Evolutionary conservation across 2,797 vertebrate species (phyloP).

Genomic region (Zenarchopterus dispar): DNA sequence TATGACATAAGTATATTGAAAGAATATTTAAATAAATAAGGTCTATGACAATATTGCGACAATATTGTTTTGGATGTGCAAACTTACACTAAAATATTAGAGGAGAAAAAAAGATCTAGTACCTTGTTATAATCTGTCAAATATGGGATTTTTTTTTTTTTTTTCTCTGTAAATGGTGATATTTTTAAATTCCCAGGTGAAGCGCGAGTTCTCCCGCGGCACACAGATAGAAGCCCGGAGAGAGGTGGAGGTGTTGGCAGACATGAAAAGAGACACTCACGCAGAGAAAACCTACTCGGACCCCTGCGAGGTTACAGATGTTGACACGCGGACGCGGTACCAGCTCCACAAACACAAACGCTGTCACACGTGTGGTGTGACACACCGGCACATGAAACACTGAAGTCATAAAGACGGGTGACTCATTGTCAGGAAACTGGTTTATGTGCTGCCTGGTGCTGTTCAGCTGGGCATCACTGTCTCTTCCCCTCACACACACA

Average conservation of each 20-base stretch:
- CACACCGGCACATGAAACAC: slow-evolving; percentile 1
- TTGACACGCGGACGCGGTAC: slow-evolving; percentile 30
- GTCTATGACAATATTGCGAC: not conserved
- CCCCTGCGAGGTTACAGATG: slow-evolving; percentile 35
- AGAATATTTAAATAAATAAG: not conserved
- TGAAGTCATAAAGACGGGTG: slow-evolving; percentile 42
- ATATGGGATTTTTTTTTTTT: not conserved
- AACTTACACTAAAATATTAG: not conserved
- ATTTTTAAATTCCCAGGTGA: slow-evolving; percentile 6
- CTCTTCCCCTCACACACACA: slow-evolving; percentile 12
- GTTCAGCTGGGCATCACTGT: slow-evolving; percentile 51
- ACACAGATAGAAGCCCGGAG: slow-evolving; percentile 11
- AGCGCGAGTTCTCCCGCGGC: slow-evolving; percentile 1
- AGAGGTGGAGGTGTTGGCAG: slow-evolving; percentile 6
- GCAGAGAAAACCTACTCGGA: slow-evolving; percentile 32
- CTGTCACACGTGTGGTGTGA: not conserved
- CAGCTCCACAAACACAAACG: slow-evolving; percentile 30
- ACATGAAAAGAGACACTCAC: slow-evolving; percentile 20
- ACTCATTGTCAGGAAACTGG: slow-evolving; percentile 57
- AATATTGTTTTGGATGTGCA: not conserved
- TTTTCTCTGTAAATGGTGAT: slow-evolving; percentile 1
- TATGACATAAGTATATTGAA: not conserved
- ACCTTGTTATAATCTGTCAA: slow-evolving; percentile 8
- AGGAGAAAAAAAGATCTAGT: not conserved
- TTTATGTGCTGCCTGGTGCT: slow-evolving; percentile 64